phyloP scores from a whole-genome alignment of 1,140 invertebrate species.

The Seison nebaliae region DNA sequence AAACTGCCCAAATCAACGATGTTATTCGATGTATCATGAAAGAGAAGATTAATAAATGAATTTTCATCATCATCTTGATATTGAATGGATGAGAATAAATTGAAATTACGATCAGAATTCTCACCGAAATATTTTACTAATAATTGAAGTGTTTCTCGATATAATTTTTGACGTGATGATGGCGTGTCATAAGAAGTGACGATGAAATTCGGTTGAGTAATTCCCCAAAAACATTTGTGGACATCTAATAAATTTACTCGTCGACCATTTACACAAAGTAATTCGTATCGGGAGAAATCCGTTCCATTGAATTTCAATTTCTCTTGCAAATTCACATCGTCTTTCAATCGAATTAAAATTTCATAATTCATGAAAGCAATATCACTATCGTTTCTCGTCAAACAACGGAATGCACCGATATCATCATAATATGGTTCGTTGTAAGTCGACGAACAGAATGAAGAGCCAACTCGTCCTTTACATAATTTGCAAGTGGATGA shows the following conservation, averaged over 20 bases:
- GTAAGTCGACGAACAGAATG: slow-evolving; percentile 50
- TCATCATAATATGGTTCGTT: slow-evolving; percentile 67
- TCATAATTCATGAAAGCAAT: slow-evolving; percentile 56
- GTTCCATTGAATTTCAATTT: too few species aligned
- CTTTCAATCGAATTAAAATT: too few species aligned
- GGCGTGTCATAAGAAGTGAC: not conserved
- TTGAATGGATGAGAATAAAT: too few species aligned
- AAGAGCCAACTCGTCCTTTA: slow-evolving; percentile 31
- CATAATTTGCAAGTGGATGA: slow-evolving; percentile 55
- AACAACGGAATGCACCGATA: slow-evolving; percentile 49
- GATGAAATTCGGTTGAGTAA: not conserved
- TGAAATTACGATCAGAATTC: too few species aligned
- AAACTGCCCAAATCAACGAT: too few species aligned
- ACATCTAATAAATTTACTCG: not conserved
- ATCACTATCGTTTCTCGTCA: slow-evolving; percentile 46
- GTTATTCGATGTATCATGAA: too few species aligned
- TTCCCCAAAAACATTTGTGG: not conserved
- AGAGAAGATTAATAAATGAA: too few species aligned
- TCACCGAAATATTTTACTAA: too few species aligned
- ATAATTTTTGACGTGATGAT: too few species aligned
- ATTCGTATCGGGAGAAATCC: not conserved
- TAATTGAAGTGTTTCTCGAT: too few species aligned
- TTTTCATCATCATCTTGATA: too few species aligned
- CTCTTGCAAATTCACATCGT: too few species aligned
- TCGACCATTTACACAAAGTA: not conserved